Percentiles rank a stretch among this genome's conserved stretches.
phyloP scores from a whole-genome alignment of 2,797 vertebrate species.

The Takifugu rubripes region DNA sequence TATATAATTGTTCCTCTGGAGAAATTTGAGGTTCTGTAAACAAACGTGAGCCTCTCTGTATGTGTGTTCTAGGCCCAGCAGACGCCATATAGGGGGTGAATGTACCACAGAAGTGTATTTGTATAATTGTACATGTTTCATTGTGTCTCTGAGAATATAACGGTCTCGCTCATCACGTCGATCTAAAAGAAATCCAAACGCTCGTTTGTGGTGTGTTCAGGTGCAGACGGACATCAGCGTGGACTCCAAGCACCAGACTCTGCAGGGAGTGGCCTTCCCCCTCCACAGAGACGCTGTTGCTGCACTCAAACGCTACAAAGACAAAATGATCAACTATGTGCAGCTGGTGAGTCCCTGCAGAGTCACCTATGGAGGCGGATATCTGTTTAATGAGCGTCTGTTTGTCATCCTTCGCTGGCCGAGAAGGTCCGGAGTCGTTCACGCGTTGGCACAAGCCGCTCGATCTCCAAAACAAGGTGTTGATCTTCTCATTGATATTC shows the following conservation, averaged over 20 bases:
- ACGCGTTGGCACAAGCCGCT: slow-evolving; percentile 28
- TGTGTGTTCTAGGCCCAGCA: too few relatives aligned
- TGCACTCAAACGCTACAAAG: slow-evolving; percentile 85
- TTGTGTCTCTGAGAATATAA: too few relatives aligned
- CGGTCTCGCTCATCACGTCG: too few relatives aligned
- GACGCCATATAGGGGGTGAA: too few relatives aligned
- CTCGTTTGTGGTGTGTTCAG: slow-evolving; percentile 69
- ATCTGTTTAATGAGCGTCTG: not conserved
- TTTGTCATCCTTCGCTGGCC: too few relatives aligned
- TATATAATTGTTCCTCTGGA: too few relatives aligned
- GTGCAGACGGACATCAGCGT: slow-evolving; percentile 89
- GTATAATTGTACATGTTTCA: too few relatives aligned
- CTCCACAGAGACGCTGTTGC: slow-evolving; percentile 84
- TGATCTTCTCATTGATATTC: slow-evolving; percentile 60
- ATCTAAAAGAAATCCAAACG: not conserved
- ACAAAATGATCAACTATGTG: slow-evolving; percentile 89
- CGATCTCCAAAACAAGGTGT: slow-evolving; percentile 45
- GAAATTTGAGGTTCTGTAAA: too few relatives aligned
- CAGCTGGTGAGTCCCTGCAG: slow-evolving; percentile 85
- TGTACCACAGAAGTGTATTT: too few relatives aligned
- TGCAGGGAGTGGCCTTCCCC: slow-evolving; percentile 95
- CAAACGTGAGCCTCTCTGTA: too few relatives aligned
- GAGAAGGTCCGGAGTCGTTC: slow-evolving; percentile 8
- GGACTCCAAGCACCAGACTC: slow-evolving; percentile 92
- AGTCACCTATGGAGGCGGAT: not conserved